Conservation (phyloP, 2,113 vertebrate genomes). For the Sinocyclocheilus anshuiensis region DNA sequence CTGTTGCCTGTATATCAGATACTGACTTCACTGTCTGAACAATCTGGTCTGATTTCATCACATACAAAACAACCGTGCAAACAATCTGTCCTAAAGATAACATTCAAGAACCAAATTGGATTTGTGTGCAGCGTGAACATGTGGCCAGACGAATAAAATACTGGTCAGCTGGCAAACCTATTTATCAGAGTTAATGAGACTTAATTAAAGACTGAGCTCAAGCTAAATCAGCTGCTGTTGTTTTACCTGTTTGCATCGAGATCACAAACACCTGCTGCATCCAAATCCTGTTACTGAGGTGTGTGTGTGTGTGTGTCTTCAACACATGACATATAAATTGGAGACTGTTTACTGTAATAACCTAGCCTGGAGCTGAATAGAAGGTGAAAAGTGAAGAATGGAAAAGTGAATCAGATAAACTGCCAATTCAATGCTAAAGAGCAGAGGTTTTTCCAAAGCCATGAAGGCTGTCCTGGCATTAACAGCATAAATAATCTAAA, state of each 20-base stretch:
- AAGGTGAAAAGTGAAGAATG: not conserved
- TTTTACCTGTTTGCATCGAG: not conserved
- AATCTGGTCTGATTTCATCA: not conserved
- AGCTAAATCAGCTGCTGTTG: conserved; percentile 16
- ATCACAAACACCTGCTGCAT: conserved; percentile 20
- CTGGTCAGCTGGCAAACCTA: not conserved
- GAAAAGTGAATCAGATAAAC: not conserved
- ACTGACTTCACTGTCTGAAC: not conserved
- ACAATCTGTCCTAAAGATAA: not conserved
- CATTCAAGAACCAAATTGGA: not conserved
- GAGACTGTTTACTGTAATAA: not conserved
- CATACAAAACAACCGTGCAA: not conserved
- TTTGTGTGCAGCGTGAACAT: not conserved
- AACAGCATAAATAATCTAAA: conserved; percentile 11
- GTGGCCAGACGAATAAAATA: not conserved
- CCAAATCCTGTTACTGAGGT: not conserved
- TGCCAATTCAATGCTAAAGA: not conserved
- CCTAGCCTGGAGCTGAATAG: not conserved
- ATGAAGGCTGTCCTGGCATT: not conserved
- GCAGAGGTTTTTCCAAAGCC: not conserved
- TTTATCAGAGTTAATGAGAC: conserved; percentile 13
- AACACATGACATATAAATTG: not conserved
- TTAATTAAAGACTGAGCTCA: conserved; percentile 6
- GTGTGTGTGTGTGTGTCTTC: not conserved
- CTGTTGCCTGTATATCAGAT: not conserved